Evolutionary conservation across 2,888 invertebrate species (phyloP), one percentile per base, ranked within the genome.

Genomic region (Mellilla xanthometata): DNA sequence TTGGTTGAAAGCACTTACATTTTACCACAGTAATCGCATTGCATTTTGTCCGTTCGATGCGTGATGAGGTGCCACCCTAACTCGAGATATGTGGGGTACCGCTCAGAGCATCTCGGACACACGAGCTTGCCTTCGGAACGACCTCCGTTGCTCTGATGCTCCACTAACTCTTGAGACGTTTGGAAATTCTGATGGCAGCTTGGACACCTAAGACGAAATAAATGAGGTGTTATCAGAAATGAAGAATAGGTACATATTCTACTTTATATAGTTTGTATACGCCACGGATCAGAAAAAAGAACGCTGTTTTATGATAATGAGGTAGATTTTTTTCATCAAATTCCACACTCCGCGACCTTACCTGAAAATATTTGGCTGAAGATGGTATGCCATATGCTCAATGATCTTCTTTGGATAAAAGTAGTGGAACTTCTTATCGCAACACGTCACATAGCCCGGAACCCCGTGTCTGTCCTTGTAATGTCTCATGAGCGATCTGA

Each of bases 361-460:
- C 89, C 82, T 87, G 63, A 89, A 89, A 62, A 88, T 87, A 39
- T 84, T 81, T 3, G 82, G 77, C 57, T 89, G 89, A 15, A 89
- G 70, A 51, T 89, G 89, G 52, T 66, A 88, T 2, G 89, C 89
- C 89, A 89, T 89, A 51, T 89, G 89, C 56, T 89, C 89, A 31
- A 89, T 87, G 35, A 89, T 87, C 62, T 81, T 89, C 59, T 85
- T 89, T 0, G 89, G 88, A 56, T 85, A 86, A 54, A 89, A 89
- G 50, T 87, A 89, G 53, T 89, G 89, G 58, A 87, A 87, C 52
- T 89, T 88, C 62, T 87, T 89, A 1, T 86, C 79, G 49, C 89
- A 89, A 52, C 89, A 89, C 2, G 85, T 76, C 1, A 89, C 84
- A 48, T 89, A 89, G 30, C 89, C 89, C 0, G 89, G 89, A 4